Base-by-base conservation (phyloP, 1,140 invertebrate species). In the Telenomus remus region DNA sequence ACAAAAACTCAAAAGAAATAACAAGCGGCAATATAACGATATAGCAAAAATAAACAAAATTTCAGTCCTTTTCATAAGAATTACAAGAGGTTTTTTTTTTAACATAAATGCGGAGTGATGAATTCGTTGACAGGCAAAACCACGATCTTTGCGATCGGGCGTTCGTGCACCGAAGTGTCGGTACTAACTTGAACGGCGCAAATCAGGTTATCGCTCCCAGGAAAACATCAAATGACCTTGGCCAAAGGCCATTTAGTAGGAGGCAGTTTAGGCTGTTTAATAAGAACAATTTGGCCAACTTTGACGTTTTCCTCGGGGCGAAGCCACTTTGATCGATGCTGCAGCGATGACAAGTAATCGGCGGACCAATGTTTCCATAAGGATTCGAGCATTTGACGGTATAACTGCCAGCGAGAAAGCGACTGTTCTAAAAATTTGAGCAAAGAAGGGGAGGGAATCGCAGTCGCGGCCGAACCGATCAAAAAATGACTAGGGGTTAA, bases 401-500 rank as follows among this genome's bases (percentile, higher is more conserved):
- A 35, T 8, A 13, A 4, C 12, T 42, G 35, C 51, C 51, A 54
- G 2, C 37, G 51, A 10, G 50, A 54, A 1, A 4, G 34, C 50
- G 34, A 1, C 0, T 11, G 9, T 4, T 9, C 19, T 0, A 15
- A 3, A 1, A 6, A 15, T 1, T 14, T 35, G 3, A 42, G 16
- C 13, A 10, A 0, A 4, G n/a, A 2, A 1, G 34, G 34, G 3
- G 4, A 0, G 5, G 50, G 50, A 9, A 16, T 10, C 5, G 12
- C 13, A 11, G 13, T 15, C 0, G 42, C 0, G 8, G 51, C 15
- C 5, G 8, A 8, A 42, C 51, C 51, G 0, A 43, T 54, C 9
- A 54, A 11, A 19, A 54, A 56, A 13, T 56, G 53, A 9, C 34
- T 39, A 0, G 39, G 53, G 4, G 53, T 44, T 0, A 56, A 11